Percentiles rank a stretch among this genome's conserved stretches.
These are phyloP conservation scores for Sarcoramphus papa DNA, from an alignment of 2,797 vertebrate species.

Conservation along the genomic window DNA sequence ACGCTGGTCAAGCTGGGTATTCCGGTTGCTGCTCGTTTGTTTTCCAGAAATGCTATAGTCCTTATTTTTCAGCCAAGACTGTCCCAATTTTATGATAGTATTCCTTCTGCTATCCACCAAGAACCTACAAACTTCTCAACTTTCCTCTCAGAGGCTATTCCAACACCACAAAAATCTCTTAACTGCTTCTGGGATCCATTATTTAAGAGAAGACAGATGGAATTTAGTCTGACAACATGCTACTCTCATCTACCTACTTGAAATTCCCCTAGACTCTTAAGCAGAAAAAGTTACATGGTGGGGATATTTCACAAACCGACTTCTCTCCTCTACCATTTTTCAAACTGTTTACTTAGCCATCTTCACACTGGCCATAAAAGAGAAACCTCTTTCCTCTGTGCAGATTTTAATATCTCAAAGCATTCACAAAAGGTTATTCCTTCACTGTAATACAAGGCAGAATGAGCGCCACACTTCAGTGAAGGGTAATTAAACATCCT, in stretches of 20 bases:
- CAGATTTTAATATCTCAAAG: background rate
- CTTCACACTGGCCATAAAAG: background rate
- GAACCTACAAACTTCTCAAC: background rate
- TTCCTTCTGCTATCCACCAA: background rate
- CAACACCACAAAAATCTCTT: background rate
- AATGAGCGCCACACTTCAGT: background rate
- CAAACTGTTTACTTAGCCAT: background rate
- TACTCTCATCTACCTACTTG: background rate
- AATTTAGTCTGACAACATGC: background rate
- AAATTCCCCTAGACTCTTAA: background rate
- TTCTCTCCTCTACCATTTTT: background rate
- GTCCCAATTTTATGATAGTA: background rate
- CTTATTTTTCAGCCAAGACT: background rate
- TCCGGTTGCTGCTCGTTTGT: background rate
- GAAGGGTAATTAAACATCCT: background rate
- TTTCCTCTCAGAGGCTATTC: background rate
- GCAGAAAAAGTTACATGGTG: rapidly evolving
- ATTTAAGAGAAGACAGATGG: background rate
- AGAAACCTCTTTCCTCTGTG: background rate
- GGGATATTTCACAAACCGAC: background rate
- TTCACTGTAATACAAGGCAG: background rate
- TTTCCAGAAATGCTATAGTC: background rate
- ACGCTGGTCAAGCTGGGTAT: background rate
- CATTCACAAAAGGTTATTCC: background rate
- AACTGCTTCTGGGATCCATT: background rate